Evolutionary conservation across 2,113 vertebrate species (phyloP).

Genomic region (Hippocampus guttulatus): DNA sequence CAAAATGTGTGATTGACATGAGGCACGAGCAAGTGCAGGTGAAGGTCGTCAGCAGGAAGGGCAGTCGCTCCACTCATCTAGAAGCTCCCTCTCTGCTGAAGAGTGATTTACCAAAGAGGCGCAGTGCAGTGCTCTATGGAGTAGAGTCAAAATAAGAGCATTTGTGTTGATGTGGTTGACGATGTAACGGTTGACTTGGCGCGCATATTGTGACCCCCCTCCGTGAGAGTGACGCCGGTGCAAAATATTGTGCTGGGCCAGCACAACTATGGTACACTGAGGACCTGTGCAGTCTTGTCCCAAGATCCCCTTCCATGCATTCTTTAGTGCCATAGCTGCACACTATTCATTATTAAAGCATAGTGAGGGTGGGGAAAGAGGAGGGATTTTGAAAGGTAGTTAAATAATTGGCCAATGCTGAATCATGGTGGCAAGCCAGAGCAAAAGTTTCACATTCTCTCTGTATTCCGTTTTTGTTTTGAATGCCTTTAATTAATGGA

Average conservation of each 20-base stretch:
- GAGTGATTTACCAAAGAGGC: conserved; percentile 31
- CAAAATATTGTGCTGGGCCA: conserved; percentile 42
- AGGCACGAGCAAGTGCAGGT: conserved; percentile 34
- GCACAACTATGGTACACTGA: conserved; percentile 43
- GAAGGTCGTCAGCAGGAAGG: conserved; percentile 54
- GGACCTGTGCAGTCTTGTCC: conserved; percentile 35
- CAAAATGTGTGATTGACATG: conserved; percentile 20
- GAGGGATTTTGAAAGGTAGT: conserved; percentile 8
- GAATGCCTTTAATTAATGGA: too few relatives aligned
- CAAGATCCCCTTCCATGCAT: conserved; percentile 52
- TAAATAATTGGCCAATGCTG: conserved; percentile 9
- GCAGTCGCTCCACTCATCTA: conserved; percentile 34
- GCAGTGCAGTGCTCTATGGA: conserved; percentile 14
- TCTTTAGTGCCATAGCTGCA: conserved; percentile 57
- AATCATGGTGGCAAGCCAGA: not conserved
- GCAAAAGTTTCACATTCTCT: not conserved
- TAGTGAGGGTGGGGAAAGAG: conserved; percentile 21
- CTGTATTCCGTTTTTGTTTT: not conserved
- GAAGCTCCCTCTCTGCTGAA: conserved; percentile 25
- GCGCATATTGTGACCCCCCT: conserved; percentile 8
- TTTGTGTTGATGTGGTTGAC: conserved; percentile 11
- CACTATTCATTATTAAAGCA: conserved; percentile 64
- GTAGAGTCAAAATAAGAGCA: conserved; percentile 19
- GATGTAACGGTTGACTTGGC: conserved; percentile 19
- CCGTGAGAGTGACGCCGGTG: conserved; percentile 18